These are phyloP conservation scores for Pavo muticus DNA, from an alignment of 2,113 vertebrate species.

Conservation along the genomic window DNA sequence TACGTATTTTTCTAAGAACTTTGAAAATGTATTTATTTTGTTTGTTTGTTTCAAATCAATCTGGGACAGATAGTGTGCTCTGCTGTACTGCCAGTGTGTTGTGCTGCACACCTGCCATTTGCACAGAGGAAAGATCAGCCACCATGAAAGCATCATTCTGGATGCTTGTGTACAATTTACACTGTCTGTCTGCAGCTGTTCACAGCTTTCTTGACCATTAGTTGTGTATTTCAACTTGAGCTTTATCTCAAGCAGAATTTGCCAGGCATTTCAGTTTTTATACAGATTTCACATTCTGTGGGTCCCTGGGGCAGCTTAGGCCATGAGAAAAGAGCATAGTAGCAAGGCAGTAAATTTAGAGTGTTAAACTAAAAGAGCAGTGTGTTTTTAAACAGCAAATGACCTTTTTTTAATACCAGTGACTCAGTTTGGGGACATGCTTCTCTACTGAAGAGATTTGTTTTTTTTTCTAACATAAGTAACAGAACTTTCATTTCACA, in stretches of 20 bases:
- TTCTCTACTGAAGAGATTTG: background rate
- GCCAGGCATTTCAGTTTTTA: too few species aligned
- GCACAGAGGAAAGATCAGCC: too few species aligned
- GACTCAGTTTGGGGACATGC: background rate
- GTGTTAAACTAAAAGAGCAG: background rate
- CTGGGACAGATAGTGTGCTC: slow-evolving; percentile 16
- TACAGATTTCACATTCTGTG: too few species aligned
- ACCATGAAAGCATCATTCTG: too few species aligned
- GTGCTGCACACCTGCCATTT: too few species aligned
- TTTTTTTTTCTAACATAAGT: background rate
- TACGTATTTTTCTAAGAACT: slow-evolving; percentile 62
- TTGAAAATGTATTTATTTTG: slow-evolving; percentile 1
- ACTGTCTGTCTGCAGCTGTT: too few species aligned
- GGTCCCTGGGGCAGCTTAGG: too few species aligned
- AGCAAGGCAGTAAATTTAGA: background rate
- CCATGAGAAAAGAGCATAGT: too few species aligned
- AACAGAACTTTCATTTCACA: background rate
- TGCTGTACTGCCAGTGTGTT: background rate
- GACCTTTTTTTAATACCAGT: background rate
- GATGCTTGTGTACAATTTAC: too few species aligned
- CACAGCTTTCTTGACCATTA: too few species aligned
- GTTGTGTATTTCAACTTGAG: too few species aligned
- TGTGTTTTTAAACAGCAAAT: background rate
- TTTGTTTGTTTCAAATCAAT: background rate
- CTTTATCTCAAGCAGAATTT: too few species aligned